Evolutionary conservation across 2,888 invertebrate genomes (phyloP).

Genomic region (Ectemnius cavifrons): DNA sequence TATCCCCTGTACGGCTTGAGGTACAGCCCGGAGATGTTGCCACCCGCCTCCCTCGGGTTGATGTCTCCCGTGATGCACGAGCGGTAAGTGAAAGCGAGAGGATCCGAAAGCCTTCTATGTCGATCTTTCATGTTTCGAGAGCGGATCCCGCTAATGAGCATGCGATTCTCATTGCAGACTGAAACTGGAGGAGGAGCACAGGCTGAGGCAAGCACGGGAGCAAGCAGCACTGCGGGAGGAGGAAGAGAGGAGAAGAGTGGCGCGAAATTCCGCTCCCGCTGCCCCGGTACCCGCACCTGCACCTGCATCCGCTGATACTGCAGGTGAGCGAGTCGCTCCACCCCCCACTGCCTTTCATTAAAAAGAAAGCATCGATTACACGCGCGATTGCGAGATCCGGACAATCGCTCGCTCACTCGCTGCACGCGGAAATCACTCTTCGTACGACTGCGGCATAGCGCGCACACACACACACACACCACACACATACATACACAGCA

Average conservation of each 20-base stretch:
- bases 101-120: not conserved
- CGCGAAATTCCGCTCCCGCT: constrained; percentile 72
- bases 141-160: constrained; percentile 17
- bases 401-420: constrained; percentile 38
- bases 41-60: constrained; percentile 78
- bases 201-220: constrained; percentile 81
- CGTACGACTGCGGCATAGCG: constrained; percentile 1
- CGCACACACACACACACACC: not conserved
- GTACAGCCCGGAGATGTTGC: constrained; percentile 78
- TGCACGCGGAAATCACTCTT: constrained; percentile 23
- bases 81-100: constrained; percentile 73
- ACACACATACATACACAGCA: constrained; percentile 10
- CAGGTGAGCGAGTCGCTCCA: constrained; percentile 78
- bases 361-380: constrained; percentile 67
- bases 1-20: constrained; percentile 76
- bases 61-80: constrained; percentile 79
- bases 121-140: constrained; percentile 2
- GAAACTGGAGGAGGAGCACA: constrained; percentile 85
- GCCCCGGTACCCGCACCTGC: constrained; percentile 73
- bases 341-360: constrained; percentile 77
- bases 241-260: constrained; percentile 78
- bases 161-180: constrained; percentile 76
- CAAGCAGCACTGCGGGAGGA: constrained; percentile 81
- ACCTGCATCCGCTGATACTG: constrained; percentile 76
- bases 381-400: constrained; percentile 55